Conservation (phyloP, 2,113 vertebrate species). For the Catharus fuscescens region DNA sequence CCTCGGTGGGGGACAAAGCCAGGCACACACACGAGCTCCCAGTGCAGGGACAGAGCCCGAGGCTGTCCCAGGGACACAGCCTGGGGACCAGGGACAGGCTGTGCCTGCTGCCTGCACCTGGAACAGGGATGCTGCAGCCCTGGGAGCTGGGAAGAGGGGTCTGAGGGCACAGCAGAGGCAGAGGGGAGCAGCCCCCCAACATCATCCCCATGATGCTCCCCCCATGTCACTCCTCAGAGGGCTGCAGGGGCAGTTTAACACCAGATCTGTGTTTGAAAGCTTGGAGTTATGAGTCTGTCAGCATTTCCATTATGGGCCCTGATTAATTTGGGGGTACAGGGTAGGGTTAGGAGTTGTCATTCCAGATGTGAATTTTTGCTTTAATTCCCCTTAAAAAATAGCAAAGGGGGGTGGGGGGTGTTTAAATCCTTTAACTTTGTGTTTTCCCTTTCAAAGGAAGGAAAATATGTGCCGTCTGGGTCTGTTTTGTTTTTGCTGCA, state of each 20-base stretch:
- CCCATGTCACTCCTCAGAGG: neutral
- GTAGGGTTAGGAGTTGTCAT: constrained; percentile 60
- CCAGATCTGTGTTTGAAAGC: constrained; percentile 48
- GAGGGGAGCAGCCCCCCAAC: neutral
- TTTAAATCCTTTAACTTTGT: constrained; percentile 52
- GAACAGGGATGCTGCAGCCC: neutral
- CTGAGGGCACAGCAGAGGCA: neutral
- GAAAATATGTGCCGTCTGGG: constrained; percentile 58
- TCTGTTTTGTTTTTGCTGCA: constrained; percentile 55
- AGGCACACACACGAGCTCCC: accelerated
- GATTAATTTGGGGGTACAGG: constrained; percentile 54
- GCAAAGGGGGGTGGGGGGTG: accelerated
- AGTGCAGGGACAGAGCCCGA: accelerated
- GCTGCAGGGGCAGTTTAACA: constrained; percentile 19
- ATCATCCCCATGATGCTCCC: accelerated
- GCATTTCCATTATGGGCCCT: constrained; percentile 60
- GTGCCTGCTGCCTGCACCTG: neutral
- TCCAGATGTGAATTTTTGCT: constrained; percentile 74
- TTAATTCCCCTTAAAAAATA: constrained; percentile 44
- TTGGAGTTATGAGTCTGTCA: constrained; percentile 58
- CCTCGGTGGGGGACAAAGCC: accelerated
- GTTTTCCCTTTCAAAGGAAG: constrained; percentile 65
- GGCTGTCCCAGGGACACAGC: neutral
- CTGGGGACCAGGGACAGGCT: neutral
- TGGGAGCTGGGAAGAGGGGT: neutral